Conservation (phyloP, 2,888 invertebrate genomes). For the Choreutis nemorana region DNA sequence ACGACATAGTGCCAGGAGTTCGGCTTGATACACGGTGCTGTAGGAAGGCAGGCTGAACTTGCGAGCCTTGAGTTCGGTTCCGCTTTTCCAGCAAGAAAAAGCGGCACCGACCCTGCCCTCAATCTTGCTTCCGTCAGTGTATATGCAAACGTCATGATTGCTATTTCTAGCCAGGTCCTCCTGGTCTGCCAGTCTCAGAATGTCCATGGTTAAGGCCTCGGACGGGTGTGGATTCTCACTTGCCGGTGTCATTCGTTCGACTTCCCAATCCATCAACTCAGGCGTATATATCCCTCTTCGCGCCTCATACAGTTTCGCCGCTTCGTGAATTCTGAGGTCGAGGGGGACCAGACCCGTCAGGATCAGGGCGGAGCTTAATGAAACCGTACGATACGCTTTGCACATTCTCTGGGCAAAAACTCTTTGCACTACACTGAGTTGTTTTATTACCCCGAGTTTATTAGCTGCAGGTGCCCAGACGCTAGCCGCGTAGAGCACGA, state of each 20-base stretch:
- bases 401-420: conserved; percentile 9
- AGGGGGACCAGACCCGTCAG: conserved; percentile 12
- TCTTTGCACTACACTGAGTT: conserved; percentile 7
- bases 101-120: background rate
- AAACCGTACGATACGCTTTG: conserved; percentile 10
- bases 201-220: no score
- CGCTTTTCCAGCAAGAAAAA: background rate
- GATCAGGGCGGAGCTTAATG: conserved; percentile 9
- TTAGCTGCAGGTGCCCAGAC: conserved; percentile 3
- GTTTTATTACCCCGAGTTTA: conserved; percentile 2
- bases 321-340: conserved; percentile 12
- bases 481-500: conserved; percentile 5
- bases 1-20: background rate
- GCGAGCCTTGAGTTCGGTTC: background rate
- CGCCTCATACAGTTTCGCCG: conserved; percentile 5
- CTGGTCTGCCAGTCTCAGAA: background rate
- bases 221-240: background rate
- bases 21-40: background rate
- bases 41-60: background rate
- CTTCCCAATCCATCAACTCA: background rate
- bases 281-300: conserved; percentile 3
- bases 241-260: background rate
- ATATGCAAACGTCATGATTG: background rate
- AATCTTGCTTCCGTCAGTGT: background rate
- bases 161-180: background rate